Conservation (phyloP, 2,113 vertebrate genomes). For the Hippocampus guttulatus region DNA sequence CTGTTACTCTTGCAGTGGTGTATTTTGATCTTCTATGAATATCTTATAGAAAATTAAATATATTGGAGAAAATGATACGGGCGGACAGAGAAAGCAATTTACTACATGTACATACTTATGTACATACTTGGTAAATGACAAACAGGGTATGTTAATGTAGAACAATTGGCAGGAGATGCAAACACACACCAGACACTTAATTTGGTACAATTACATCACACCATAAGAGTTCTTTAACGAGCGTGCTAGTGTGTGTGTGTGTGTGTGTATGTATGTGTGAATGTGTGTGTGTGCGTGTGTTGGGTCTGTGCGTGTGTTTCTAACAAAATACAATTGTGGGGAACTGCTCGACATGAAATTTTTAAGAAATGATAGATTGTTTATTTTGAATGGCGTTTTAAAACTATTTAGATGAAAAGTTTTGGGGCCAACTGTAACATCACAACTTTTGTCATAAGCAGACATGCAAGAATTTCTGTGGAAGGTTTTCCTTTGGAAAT, state of each 20-base stretch:
- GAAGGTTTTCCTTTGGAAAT: no score
- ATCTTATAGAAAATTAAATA: constrained; percentile 3
- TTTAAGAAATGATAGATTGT: no score
- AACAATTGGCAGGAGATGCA: background rate
- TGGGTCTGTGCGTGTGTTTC: background rate
- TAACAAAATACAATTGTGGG: background rate
- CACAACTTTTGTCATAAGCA: no score
- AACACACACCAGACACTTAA: background rate
- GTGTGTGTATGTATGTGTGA: no score
- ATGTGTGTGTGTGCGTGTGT: no score
- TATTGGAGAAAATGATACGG: background rate
- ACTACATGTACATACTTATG: background rate
- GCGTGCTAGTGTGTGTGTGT: no score
- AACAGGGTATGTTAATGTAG: background rate
- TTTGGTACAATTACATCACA: background rate
- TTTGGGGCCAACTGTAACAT: background rate
- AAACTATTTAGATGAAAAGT: background rate
- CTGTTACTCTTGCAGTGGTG: constrained; percentile 33
- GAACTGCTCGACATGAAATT: background rate
- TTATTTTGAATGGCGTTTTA: background rate
- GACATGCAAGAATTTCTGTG: no score
- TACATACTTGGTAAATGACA: background rate
- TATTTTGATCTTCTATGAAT: constrained; percentile 34
- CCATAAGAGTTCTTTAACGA: no score
- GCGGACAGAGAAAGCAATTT: background rate